Evolutionary conservation across 2,113 vertebrate species (phyloP).

Genomic region (Pterocles burchelli): DNA sequence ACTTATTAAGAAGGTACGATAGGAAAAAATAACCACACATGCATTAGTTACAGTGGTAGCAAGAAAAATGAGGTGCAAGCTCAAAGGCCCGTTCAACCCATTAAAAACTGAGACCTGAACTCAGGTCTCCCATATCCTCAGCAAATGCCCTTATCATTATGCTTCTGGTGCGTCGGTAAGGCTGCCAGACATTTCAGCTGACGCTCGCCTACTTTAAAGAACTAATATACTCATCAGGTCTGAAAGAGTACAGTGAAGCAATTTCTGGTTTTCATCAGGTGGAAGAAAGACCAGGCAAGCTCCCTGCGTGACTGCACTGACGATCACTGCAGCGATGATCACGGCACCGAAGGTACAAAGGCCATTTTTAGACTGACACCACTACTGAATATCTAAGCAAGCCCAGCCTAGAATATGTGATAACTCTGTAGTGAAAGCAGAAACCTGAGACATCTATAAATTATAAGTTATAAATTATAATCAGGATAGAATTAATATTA

Average conservation of each 20-base stretch:
- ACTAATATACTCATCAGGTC: background rate
- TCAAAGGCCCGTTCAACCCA: background rate
- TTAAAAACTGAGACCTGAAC: background rate
- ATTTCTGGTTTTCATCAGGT: background rate
- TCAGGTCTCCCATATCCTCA: background rate
- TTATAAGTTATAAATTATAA: background rate
- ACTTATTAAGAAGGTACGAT: background rate
- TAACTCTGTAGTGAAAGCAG: background rate
- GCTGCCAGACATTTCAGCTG: background rate
- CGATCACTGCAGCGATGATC: background rate
- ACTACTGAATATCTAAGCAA: background rate
- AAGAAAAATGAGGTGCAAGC: background rate
- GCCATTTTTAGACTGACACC: background rate
- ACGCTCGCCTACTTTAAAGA: background rate
- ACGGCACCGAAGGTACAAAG: background rate
- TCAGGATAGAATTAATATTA: background rate
- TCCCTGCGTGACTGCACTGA: background rate
- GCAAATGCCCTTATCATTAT: background rate
- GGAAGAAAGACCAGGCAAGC: background rate
- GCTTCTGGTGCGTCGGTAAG: fast-evolving
- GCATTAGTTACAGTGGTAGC: background rate
- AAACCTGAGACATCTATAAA: background rate
- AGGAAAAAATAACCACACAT: background rate
- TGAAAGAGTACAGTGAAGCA: background rate
- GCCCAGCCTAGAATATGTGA: background rate